Conservation (phyloP, 2,113 vertebrate genomes). For the Numenius arquata region DNA sequence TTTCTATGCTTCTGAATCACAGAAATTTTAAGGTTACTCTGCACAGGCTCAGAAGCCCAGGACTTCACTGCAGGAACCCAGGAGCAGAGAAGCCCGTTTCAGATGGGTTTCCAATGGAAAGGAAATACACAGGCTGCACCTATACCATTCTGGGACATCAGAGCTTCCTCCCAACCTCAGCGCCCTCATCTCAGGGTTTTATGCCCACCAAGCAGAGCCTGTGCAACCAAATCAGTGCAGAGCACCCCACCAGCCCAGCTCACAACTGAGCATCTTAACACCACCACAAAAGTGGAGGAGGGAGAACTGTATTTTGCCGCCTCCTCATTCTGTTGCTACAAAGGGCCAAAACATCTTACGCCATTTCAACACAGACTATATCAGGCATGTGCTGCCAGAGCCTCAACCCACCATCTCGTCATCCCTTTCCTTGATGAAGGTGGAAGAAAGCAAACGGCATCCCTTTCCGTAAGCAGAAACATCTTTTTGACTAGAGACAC, state of each 20-base stretch:
- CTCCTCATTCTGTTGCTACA: background rate
- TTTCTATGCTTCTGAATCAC: background rate
- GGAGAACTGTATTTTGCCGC: background rate
- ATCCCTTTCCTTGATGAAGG: background rate
- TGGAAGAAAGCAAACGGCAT: background rate
- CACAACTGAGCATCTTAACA: background rate
- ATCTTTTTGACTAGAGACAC: background rate
- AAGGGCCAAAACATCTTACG: background rate
- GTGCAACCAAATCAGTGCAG: background rate
- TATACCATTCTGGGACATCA: background rate
- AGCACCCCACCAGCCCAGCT: background rate
- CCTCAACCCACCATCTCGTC: background rate
- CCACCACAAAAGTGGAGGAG: background rate
- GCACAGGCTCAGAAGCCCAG: background rate
- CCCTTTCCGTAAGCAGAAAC: background rate
- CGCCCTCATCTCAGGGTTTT: fast-evolving
- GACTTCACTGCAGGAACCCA: background rate
- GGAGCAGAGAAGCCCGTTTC: background rate
- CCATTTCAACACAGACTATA: background rate
- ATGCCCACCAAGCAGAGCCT: background rate
- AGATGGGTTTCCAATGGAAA: background rate
- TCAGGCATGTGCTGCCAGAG: background rate
- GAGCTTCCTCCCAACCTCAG: background rate
- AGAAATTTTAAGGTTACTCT: background rate
- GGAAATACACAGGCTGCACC: fast-evolving